phyloP scores from a whole-genome alignment of 2,113 vertebrate species.

The Silurus meridionalis region DNA sequence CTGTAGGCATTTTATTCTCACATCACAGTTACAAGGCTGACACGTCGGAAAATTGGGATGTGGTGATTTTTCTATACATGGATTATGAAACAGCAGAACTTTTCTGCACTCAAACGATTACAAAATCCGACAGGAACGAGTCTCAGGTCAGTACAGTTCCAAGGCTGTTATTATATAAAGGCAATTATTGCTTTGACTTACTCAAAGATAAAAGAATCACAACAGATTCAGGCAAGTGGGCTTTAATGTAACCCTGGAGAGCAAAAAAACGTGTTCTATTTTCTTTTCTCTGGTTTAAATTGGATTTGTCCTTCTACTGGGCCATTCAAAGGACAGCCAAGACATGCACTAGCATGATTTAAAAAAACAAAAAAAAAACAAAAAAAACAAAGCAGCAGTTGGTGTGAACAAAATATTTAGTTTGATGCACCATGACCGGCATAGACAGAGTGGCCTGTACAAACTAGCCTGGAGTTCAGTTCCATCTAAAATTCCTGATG shows the following conservation, averaged over 20 bases:
- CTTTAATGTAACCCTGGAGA: not conserved
- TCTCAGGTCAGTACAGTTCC: not conserved
- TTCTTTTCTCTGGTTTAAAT: not conserved
- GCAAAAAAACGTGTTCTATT: not conserved
- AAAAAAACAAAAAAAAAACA: not conserved
- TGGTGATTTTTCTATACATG: not conserved
- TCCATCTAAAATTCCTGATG: not conserved
- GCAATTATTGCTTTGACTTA: not conserved
- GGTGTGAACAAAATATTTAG: not conserved
- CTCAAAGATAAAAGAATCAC: not conserved
- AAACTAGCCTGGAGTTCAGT: not conserved
- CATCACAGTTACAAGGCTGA: not conserved
- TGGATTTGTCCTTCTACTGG: not conserved
- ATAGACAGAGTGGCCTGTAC: not conserved
- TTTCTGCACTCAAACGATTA: not conserved
- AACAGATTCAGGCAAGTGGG: not conserved
- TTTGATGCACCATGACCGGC: not conserved
- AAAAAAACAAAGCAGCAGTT: constrained; percentile 4
- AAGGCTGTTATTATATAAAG: not conserved
- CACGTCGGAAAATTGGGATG: not conserved
- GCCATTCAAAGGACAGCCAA: not conserved
- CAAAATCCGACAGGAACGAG: not conserved
- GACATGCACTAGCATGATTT: not conserved
- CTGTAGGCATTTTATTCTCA: constrained; percentile 7
- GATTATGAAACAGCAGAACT: constrained; percentile 4